Percentiles rank a stretch among this genome's conserved stretches.
phyloP scores from a whole-genome alignment of 1,140 invertebrate genomes.

The Odontomachus brunneus region DNA sequence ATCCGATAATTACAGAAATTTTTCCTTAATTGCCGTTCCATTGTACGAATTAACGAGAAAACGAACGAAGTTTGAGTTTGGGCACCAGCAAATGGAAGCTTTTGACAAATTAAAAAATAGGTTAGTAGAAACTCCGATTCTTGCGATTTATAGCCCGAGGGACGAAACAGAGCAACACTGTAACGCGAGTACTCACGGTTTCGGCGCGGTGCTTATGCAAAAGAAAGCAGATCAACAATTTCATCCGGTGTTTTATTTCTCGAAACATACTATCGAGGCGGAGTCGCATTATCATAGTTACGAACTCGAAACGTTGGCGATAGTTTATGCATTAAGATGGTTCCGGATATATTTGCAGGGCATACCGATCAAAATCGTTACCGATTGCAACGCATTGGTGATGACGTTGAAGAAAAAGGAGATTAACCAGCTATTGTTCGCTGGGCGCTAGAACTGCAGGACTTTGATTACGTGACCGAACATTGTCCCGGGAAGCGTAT shows the following conservation, averaged over 20 bases:
- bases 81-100: conserved; percentile 64
- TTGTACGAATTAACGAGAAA: too few species aligned
- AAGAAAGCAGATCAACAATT: conserved; percentile 33
- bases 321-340: background rate
- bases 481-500: background rate
- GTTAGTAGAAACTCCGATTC: conserved; percentile 78
- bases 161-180: conserved; percentile 77
- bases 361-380: too few species aligned
- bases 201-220: conserved; percentile 79
- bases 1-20: too few species aligned
- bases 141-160: conserved; percentile 78
- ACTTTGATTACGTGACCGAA: background rate
- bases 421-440: background rate
- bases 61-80: too few species aligned
- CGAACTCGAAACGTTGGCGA: background rate
- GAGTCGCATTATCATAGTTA: conserved; percentile 9
- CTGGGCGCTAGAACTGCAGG: background rate
- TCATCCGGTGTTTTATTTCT: background rate
- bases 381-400: background rate
- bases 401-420: background rate
- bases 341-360: background rate
- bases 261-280: background rate
- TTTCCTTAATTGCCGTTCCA: too few species aligned
- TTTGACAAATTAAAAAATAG: conserved; percentile 81
- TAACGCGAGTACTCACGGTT: conserved; percentile 73